A percentile compares a stretch with the other conserved stretches of the same genome.
Conservation (phyloP, 2,888 invertebrate genomes). For the Bombylius major region DNA sequence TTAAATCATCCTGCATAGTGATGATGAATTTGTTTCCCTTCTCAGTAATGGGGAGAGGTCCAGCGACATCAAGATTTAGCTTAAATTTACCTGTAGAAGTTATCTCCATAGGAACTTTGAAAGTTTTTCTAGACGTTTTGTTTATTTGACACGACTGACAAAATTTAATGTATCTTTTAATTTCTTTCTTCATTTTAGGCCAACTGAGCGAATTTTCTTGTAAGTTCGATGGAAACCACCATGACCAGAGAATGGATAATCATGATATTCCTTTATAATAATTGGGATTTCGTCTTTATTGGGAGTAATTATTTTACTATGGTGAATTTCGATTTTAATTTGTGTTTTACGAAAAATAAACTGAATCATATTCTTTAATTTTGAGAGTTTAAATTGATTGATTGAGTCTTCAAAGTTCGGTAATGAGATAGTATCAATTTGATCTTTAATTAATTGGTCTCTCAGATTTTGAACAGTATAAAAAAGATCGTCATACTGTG, state of each 20-base stretch:
- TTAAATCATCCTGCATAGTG: slow-evolving; percentile 27
- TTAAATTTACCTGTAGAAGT: slow-evolving; percentile 23
- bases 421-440: slow-evolving; percentile 2
- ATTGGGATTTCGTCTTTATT: neutral
- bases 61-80: slow-evolving; percentile 20
- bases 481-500: slow-evolving; percentile 3
- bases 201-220: neutral
- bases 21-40: slow-evolving; percentile 1
- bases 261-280: slow-evolving; percentile 12
- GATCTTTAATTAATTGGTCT: neutral
- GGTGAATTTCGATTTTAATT: neutral
- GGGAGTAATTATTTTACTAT: neutral
- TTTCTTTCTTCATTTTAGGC: neutral
- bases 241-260: neutral
- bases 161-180: slow-evolving; percentile 15
- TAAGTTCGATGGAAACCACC: neutral
- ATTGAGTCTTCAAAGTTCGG: slow-evolving; percentile 1
- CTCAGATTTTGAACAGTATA: slow-evolving; percentile 4
- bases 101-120: slow-evolving; percentile 22
- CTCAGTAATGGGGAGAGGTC: slow-evolving; percentile 19
- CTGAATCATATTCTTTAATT: neutral
- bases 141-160: slow-evolving; percentile 21
- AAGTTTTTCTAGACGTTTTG: slow-evolving; percentile 5
- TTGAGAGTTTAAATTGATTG: slow-evolving; percentile 8
- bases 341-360: slow-evolving; percentile 2